Evolutionary conservation across 2,888 invertebrate species (phyloP).

Genomic region (Aleiodes leptofemur): DNA sequence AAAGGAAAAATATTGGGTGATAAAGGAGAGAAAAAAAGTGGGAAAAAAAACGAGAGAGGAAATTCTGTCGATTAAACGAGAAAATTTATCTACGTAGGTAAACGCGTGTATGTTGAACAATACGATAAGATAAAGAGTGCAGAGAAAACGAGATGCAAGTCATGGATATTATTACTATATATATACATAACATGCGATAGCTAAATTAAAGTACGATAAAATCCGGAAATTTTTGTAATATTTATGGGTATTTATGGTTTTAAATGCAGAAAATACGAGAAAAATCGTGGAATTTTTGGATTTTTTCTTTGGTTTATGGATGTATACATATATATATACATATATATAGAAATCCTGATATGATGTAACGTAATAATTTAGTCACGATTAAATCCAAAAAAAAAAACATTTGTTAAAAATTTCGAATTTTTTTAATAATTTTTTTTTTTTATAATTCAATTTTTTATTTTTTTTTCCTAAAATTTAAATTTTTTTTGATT

Average conservation of each 20-base stretch:
- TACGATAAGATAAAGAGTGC: constrained; percentile 32
- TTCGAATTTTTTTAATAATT: no score
- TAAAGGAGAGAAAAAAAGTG: constrained; percentile 1
- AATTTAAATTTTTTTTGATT: no score
- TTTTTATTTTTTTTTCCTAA: no score
- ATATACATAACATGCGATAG: not conserved
- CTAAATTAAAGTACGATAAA: not conserved
- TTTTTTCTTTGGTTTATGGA: no score
- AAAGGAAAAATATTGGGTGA: not conserved
- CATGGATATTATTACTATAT: constrained; percentile 7
- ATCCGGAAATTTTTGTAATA: not conserved
- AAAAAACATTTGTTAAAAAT: no score
- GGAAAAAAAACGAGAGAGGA: not conserved
- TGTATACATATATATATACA: no score
- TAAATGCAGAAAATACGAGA: no score
- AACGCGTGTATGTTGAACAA: constrained; percentile 19
- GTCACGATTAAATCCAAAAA: no score
- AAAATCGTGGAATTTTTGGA: no score
- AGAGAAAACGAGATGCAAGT: constrained; percentile 1
- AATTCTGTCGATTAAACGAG: constrained; percentile 2
- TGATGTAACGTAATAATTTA: no score
- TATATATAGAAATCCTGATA: no score
- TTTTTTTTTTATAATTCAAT: no score
- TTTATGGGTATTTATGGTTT: not conserved
- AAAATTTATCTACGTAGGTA: constrained; percentile 21